Evolutionary conservation across 1,140 invertebrate genomes (phyloP), one percentile per base, ranked within the genome.

Genomic region (Drosophila dunni): DNA sequence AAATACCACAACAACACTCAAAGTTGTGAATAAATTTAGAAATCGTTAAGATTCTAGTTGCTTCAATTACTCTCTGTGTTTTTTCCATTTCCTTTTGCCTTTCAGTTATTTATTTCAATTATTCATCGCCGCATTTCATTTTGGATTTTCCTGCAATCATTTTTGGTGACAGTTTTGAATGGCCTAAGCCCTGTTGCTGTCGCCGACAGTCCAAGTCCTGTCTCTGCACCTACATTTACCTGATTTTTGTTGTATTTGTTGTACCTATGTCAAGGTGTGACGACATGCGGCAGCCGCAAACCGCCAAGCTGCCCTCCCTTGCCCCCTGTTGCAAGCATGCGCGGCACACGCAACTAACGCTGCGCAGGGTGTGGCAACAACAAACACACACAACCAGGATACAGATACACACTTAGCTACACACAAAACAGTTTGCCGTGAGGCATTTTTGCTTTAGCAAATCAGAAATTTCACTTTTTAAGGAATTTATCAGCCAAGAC

Each of bases 361-460:
- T 64, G 64, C 69, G 67, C 75, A 79, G 81, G 81, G 81, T 79
- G 81, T 83, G 80, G 69, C 36, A 57, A 50, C 54, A 73, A 50
- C 46, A 73, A n/a, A 69, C 48, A 69, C 15, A 24, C 56, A 73
- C 57, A 46, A 45, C 36, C 46, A 48, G 34, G 34, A 71, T 13
- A 34, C 33, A n/a, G 8, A 58, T 9, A 58, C 11, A 67, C 29
- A 15, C 24, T 29, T 38, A 44, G 13, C 60, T 13, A 58, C 17
- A 15, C 9, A 42, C 36, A 53, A 9, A 29, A 1, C 6, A 1
- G 13, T 33, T 13, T 15, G 10, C 29, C 33, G 38, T 45, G 29
- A 24, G 15, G 36, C 50, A 46, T 40, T 63, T 40, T 17, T 48
- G 13, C 29, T 36, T 44, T 33, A n/a, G 15, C n/a, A 51, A 48